A percentile compares a stretch with the other conserved stretches of the same genome.
Evolutionary conservation across 2,888 invertebrate genomes (phyloP).

Genomic region (Agrochola lychnidis): DNA sequence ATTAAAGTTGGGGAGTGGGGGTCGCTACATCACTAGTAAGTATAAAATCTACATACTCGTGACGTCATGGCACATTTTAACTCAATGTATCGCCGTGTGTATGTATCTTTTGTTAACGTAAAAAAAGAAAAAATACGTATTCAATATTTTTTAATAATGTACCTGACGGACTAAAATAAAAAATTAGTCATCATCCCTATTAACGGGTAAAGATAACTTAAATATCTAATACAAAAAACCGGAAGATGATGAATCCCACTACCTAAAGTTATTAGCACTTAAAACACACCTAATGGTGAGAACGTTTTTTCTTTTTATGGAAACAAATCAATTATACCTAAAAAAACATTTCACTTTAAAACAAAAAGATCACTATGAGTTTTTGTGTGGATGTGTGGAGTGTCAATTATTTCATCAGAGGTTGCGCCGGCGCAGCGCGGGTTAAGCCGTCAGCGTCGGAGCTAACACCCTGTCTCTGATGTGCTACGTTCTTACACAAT

Average conservation of each 20-base stretch:
- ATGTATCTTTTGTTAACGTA: no score
- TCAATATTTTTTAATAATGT: no score
- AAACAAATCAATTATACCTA: conserved; percentile 72
- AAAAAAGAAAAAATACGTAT: no score
- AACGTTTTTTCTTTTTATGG: conserved; percentile 73
- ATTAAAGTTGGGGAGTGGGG: no score
- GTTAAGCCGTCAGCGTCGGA: conserved; percentile 58
- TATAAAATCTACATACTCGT: no score
- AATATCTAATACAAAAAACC: conserved; percentile 34
- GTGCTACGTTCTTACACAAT: conserved; percentile 26
- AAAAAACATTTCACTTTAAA: conserved; percentile 64
- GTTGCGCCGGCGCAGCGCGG: conserved; percentile 74
- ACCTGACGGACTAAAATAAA: no score
- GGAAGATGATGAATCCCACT: conserved; percentile 52
- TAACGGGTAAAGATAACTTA: conserved; percentile 12
- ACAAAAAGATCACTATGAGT: conserved; percentile 70
- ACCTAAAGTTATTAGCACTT: conserved; percentile 46
- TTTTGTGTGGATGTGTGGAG: conserved; percentile 74
- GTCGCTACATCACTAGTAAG: no score
- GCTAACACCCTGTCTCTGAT: conserved; percentile 56
- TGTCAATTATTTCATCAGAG: conserved; percentile 87
- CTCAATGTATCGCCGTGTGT: no score
- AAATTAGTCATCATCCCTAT: no score
- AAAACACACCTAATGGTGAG: conserved; percentile 67
- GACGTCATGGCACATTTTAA: no score